These are phyloP conservation scores for Agrochola macilenta DNA, from an alignment of 2,888 invertebrate species.

Conservation along the genomic window DNA sequence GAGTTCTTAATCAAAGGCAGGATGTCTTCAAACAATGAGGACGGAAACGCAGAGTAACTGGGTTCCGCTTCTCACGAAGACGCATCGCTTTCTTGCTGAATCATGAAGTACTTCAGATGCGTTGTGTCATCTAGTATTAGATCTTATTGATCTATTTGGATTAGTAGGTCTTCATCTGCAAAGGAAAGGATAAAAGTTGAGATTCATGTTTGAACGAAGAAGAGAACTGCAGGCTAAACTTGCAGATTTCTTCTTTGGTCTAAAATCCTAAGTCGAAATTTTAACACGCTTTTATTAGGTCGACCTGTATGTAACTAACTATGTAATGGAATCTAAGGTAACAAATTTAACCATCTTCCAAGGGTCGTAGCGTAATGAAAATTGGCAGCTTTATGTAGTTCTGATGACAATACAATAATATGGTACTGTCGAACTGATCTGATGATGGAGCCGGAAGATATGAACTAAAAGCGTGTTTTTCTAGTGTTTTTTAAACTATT, in stretches of 20 bases:
- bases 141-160: constrained; percentile 2
- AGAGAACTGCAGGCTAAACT: background rate
- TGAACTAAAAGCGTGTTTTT: too few relatives aligned
- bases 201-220: background rate
- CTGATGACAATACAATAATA: too few relatives aligned
- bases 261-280: background rate
- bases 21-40: constrained; percentile 84
- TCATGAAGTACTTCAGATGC: constrained; percentile 66
- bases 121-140: constrained; percentile 29
- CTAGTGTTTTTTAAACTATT: too few relatives aligned
- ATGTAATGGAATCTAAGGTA: too few relatives aligned
- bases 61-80: constrained; percentile 84
- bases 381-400: too few relatives aligned
- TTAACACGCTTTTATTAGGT: too few relatives aligned
- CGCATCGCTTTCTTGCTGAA: constrained; percentile 72
- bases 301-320: too few relatives aligned
- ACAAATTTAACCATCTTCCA: too few relatives aligned
- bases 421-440: too few relatives aligned
- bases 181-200: background rate
- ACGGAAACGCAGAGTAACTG: constrained; percentile 78
- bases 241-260: too few relatives aligned
- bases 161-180: background rate
- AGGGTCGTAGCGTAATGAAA: too few relatives aligned
- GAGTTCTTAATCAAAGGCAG: constrained; percentile 73
- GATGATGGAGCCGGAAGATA: too few relatives aligned